Base-by-base conservation (phyloP, 2,888 invertebrate genomes). In the Sericinus montela region DNA sequence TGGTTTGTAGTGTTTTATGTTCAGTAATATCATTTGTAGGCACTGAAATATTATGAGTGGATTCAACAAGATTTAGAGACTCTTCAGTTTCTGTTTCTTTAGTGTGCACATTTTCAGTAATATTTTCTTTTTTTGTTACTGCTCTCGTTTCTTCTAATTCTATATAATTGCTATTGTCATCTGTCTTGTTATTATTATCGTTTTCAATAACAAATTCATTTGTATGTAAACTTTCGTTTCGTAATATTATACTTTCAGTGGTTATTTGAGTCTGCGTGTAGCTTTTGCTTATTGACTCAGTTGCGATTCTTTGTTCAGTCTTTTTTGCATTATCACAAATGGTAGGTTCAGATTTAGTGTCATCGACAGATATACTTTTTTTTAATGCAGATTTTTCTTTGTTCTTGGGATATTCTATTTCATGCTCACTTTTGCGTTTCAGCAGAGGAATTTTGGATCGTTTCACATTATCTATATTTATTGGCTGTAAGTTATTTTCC, bases 371-470 rank as follows among this genome's bases (percentile, higher is more conserved):
- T 43, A 45, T 47, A 36, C 53, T 51, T 43, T 62, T 60, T 32
- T 54, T 63, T 7, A 62, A 34, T 34, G 43, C 41, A 42, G n/a
- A 14, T 45, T 25, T 45, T n/a, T 36, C 28, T 40, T 13, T 36
- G n/a, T 6, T 37, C 39, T 55, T 59, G 1, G 63, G 56, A 14
- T 67, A 45, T 42, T 63, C 62, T 29, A 69, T 63, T 7, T 74
- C 73, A 0, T 74, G 69, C 45, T 78, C 70, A 48, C 73, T 83
- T 48, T 61, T 74, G 3, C 75, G 69, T 58, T 70, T 77, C 0
- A 75, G 54, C 28, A 73, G 61, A 0, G 85, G 85, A 60, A 84
- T 81, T 67, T 67, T 84, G 2, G 78, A 75, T 38, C 64, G 57
- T 52, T 54, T 76, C 0, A 67, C 41, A 44, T 63, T 70, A 5